Conservation (phyloP, 2,888 invertebrate species). For the Hypsopygia costalis region DNA sequence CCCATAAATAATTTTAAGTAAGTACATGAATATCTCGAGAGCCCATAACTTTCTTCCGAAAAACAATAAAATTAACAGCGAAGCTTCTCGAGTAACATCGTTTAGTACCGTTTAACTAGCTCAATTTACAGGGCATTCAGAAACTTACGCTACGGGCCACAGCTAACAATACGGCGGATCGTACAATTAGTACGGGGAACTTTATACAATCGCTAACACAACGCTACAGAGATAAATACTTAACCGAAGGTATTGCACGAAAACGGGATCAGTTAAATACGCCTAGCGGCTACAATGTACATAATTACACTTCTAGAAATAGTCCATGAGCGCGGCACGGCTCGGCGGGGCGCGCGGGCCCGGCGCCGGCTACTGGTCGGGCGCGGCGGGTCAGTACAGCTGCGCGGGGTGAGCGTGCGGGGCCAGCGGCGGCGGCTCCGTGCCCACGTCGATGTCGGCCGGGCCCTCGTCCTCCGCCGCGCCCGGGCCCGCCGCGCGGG, state of each 20-base stretch:
- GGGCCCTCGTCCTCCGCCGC: conserved; percentile 58
- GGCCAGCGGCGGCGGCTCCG: conserved; percentile 62
- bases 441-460: conserved; percentile 75
- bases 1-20: background rate
- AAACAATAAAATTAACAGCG: background rate
- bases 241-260: conserved; percentile 78
- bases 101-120: conserved; percentile 7
- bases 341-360: background rate
- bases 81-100: background rate
- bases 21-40: background rate
- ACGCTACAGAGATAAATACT: conserved; percentile 73
- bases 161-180: background rate
- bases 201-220: conserved; percentile 66
- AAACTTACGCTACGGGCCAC: conserved; percentile 1
- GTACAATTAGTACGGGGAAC: conserved; percentile 29
- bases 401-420: conserved; percentile 25
- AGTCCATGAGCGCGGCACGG: conserved; percentile 2
- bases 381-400: conserved; percentile 22
- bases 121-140: conserved; percentile 4
- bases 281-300: conserved; percentile 60
- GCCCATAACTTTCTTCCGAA: background rate
- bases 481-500: conserved; percentile 34
- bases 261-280: conserved; percentile 54
- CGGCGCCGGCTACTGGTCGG: too few species aligned
- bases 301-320: conserved; percentile 61